Evolutionary conservation across 2,113 vertebrate species (phyloP).

Genomic region (Ictalurus punctatus): DNA sequence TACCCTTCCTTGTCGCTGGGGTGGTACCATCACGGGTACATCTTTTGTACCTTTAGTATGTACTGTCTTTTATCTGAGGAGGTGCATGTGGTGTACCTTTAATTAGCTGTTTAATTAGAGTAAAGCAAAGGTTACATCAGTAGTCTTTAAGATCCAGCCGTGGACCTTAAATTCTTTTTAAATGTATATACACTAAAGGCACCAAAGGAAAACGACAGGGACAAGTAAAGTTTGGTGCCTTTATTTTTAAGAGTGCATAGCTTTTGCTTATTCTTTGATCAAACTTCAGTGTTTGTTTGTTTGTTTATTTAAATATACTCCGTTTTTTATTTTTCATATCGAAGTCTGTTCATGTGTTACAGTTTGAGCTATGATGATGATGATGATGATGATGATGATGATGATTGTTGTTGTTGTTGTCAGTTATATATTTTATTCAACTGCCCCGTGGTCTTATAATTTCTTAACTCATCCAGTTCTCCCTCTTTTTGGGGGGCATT

Average conservation of each 20-base stretch:
- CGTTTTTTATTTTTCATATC: too few relatives aligned
- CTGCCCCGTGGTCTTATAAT: neutral
- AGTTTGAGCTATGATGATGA: neutral
- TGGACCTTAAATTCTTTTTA: too few relatives aligned
- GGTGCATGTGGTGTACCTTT: neutral
- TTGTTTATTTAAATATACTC: neutral
- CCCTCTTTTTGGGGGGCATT: slow-evolving; percentile 2
- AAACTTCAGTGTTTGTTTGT: neutral
- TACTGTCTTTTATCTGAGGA: too few relatives aligned
- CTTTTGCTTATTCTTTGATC: neutral
- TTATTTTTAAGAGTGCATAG: neutral
- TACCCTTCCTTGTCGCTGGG: neutral
- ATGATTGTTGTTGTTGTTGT: neutral
- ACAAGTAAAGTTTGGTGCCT: neutral
- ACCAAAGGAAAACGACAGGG: neutral
- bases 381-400: too few relatives aligned
- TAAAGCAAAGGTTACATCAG: neutral
- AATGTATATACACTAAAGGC: neutral
- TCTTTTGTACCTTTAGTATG: neutral
- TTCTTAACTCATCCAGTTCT: slow-evolving; percentile 8
- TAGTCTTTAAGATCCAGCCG: neutral
- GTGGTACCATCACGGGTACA: neutral
- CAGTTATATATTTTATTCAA: too few relatives aligned
- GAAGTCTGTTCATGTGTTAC: neutral
- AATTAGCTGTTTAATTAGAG: neutral